A percentile compares a stretch with the other conserved stretches of the same genome.
phyloP scores from a whole-genome alignment of 2,113 vertebrate genomes.

The Datnioides undecimradiatus region DNA sequence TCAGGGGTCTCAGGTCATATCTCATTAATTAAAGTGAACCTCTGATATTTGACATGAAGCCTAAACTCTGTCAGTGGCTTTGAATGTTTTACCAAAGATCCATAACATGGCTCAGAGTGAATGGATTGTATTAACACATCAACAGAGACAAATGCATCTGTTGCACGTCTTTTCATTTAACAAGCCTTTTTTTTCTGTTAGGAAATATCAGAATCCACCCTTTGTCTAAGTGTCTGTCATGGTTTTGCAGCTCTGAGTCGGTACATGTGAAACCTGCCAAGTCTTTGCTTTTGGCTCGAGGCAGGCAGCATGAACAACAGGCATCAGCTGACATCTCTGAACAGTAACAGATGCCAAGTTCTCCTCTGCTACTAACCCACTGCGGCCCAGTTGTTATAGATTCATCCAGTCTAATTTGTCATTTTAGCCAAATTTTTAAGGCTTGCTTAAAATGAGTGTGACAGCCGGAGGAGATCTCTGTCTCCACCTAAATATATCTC shows the following conservation, averaged over 20 bases:
- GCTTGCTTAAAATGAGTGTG: slow-evolving; percentile 5
- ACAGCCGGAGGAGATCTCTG: not conserved
- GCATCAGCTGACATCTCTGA: slow-evolving; percentile 7
- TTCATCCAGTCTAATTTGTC: not conserved
- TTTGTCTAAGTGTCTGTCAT: not conserved
- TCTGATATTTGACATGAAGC: not conserved
- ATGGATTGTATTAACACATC: not conserved
- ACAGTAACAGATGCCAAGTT: slow-evolving; percentile 16
- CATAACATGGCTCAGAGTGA: too few species aligned
- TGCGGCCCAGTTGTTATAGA: slow-evolving; percentile 1
- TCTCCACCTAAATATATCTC: too few species aligned
- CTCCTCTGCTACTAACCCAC: not conserved
- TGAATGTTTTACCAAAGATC: too few species aligned
- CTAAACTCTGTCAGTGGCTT: too few species aligned
- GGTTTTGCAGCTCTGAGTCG: not conserved
- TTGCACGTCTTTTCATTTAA: not conserved
- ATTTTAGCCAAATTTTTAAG: not conserved
- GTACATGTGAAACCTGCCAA: not conserved
- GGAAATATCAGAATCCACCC: not conserved
- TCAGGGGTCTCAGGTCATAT: not conserved
- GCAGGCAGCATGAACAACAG: slow-evolving; percentile 13
- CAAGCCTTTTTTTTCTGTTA: not conserved
- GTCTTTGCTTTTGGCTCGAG: slow-evolving; percentile 14
- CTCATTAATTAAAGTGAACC: not conserved
- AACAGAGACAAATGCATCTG: not conserved